These are phyloP conservation scores for Prinia subflava DNA, from an alignment of 2,113 vertebrate species.

Conservation along the genomic window DNA sequence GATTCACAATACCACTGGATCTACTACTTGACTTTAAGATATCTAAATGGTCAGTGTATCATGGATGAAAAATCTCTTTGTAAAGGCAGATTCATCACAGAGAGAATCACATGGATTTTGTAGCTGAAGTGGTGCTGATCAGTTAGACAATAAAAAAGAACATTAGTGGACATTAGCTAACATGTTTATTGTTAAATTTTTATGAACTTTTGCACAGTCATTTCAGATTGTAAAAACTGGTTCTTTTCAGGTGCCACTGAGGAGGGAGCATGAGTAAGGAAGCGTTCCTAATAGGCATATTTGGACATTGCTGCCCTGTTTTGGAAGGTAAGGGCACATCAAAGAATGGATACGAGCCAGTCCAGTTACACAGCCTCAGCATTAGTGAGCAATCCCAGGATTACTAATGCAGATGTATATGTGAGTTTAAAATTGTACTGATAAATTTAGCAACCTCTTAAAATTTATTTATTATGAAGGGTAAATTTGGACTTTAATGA, in stretches of 20 bases:
- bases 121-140: background rate
- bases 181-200: background rate
- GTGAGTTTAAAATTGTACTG: background rate
- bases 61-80: background rate
- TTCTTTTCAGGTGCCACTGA: background rate
- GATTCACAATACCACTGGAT: background rate
- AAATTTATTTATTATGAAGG: background rate
- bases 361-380: background rate
- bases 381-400: background rate
- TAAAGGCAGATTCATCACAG: background rate
- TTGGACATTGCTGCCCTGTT: background rate
- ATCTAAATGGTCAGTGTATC: background rate
- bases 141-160: background rate
- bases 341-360: background rate
- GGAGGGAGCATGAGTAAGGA: background rate
- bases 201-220: background rate
- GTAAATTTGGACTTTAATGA: background rate
- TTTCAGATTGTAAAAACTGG: background rate
- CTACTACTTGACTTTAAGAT: background rate
- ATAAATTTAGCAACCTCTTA: background rate
- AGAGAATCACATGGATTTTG: background rate
- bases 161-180: background rate
- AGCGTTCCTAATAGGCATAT: background rate
- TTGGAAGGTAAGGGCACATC: background rate
- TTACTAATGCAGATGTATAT: background rate